A percentile compares a stretch with the other conserved stretches of the same genome.
phyloP scores from a whole-genome alignment of 92 coral and sea anemone species.

The Blastomussa wellsi region DNA sequence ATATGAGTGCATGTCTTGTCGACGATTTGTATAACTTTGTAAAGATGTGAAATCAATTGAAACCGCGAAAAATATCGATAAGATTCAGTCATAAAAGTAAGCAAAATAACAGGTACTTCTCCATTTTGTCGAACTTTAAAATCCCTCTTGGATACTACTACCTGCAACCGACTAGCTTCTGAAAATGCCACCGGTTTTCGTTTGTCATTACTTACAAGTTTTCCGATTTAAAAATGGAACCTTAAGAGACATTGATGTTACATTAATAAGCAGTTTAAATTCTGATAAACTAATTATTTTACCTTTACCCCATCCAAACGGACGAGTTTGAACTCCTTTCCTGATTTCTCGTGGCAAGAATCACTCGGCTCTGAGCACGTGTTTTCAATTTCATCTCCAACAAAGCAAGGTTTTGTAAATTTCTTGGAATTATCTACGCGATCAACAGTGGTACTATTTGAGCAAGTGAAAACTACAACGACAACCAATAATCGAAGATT shows the following conservation, averaged over 20 bases:
- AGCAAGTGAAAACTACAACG: background rate
- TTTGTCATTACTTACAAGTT: background rate
- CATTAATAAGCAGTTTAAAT: background rate
- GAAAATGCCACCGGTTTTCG: background rate
- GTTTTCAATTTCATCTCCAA: conserved; percentile 59
- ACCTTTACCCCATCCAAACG: conserved; percentile 67
- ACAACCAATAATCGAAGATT: background rate
- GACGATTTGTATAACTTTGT: too few species aligned
- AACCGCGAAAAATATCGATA: background rate
- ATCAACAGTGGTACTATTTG: background rate
- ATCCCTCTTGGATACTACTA: too few species aligned
- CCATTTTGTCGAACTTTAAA: background rate
- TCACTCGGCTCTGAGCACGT: conserved; percentile 56
- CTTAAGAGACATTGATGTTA: background rate
- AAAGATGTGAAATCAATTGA: background rate
- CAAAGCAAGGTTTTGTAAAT: conserved; percentile 62
- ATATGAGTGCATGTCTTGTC: too few species aligned
- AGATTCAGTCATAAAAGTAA: too few species aligned
- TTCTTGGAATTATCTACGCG: conserved; percentile 9
- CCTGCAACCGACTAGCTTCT: too few species aligned
- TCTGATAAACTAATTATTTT: background rate
- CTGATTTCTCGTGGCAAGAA: conserved; percentile 44
- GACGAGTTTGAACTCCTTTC: conserved; percentile 34
- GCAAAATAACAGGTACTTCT: too few species aligned
- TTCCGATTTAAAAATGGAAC: background rate